Evolutionary conservation across 2,113 vertebrate genomes (phyloP), one percentile per base, ranked within the genome.

Genomic region (Myotis brandtii): DNA sequence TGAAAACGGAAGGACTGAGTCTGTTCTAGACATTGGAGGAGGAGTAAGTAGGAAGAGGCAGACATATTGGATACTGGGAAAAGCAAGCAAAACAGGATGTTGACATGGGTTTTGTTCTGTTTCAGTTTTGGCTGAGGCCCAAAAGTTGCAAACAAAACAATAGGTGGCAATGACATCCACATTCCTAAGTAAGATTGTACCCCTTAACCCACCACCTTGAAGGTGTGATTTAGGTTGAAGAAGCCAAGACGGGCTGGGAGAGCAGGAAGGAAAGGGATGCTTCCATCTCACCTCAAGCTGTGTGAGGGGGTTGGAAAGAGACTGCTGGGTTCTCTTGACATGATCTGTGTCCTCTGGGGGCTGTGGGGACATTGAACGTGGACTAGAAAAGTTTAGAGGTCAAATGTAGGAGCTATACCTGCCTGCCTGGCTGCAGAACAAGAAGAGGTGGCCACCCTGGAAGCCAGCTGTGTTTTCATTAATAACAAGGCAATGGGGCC

Each of bases 101-200:
- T 86, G 86, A 66, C 77, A 48, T 43, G 30, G 50, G 17, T 91
- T 93, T 95, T 80, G 10, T 87, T 79, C 79, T 95, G 66, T 88
- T 80, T 93, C 72, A 32, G 30, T 81, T 96, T 89, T 87, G 62
- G 20, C 73, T 30, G 52, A 94, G 25, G 34, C 56, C 56, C 59
- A 79, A 75, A 80, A n/a, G 14, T 34, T 75, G 40, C 81, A 84
- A 34, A 27, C 25, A 62, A 59, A 86, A 73, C 79, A 79, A 6
- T 81, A 34, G 73, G 43, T 91, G 73, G 59, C 64, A 32, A 14
- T 34, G 86, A 75, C 23, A 56, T 7, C 62, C 89, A 70, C n/a
- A 27, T 56, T 72, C 46, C 72, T 43, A 32, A 34, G 50, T 6
- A 20, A 86, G 20, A 50, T 85, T 88, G 11, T 3, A 32, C 37